phyloP scores from a whole-genome alignment of 1,140 invertebrate species.

The Euura lappo region DNA sequence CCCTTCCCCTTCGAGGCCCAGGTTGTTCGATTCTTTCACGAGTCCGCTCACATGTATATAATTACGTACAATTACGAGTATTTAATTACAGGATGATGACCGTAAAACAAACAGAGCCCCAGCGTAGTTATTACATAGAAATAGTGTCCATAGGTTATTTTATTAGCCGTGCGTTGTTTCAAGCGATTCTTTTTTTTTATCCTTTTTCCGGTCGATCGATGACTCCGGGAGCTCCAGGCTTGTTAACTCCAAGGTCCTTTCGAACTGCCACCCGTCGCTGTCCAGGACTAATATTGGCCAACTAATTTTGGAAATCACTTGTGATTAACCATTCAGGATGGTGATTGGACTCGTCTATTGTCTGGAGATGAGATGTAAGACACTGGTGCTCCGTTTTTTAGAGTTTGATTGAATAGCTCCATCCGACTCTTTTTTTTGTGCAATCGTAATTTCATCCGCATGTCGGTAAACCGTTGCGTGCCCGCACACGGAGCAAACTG shows the following conservation, averaged over 20 bases:
- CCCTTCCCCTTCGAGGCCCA: background rate
- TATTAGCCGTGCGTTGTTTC: background rate
- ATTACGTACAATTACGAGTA: constrained; percentile 7
- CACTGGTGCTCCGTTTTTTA: too few species aligned
- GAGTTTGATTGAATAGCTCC: too few species aligned
- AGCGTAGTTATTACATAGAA: constrained; percentile 6
- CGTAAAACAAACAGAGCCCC: constrained; percentile 12
- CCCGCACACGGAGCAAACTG: background rate
- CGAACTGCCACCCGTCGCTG: background rate
- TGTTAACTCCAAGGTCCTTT: background rate
- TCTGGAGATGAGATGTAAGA: too few species aligned
- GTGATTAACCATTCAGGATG: background rate
- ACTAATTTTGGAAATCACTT: background rate
- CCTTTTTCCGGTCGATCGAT: background rate
- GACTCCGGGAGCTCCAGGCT: background rate
- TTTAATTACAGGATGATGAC: constrained; percentile 5
- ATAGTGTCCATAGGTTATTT: constrained; percentile 9
- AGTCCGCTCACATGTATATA: constrained; percentile 1
- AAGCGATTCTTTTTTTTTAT: background rate
- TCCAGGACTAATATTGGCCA: background rate
- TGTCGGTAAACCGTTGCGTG: background rate
- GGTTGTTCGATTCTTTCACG: background rate
- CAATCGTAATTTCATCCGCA: background rate
- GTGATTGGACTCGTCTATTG: background rate
- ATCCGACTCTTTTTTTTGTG: too few species aligned